A percentile compares a stretch with the other conserved stretches of the same genome.
phyloP scores from a whole-genome alignment of 2,113 vertebrate species.

The Ranitomeya variabilis region DNA sequence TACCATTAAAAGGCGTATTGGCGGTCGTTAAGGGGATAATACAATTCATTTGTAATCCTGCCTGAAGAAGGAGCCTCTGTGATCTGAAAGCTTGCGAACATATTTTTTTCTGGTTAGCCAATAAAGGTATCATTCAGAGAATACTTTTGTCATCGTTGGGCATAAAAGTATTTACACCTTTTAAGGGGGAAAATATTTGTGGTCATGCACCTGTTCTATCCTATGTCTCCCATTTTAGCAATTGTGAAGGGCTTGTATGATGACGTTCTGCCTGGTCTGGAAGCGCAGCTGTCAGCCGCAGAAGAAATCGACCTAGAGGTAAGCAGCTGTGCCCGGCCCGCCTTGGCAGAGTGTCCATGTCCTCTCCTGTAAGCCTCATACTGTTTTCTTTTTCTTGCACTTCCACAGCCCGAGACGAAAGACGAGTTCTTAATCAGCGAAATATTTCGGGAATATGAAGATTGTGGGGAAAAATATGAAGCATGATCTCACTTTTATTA shows the following conservation, averaged over 20 bases:
- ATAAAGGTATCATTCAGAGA: too few species aligned
- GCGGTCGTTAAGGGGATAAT: too few species aligned
- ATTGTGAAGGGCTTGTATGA: slow-evolving; percentile 71
- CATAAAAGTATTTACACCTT: too few species aligned
- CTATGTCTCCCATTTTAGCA: slow-evolving; percentile 59
- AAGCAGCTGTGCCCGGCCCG: neutral
- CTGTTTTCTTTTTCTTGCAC: neutral
- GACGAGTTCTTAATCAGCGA: slow-evolving; percentile 2
- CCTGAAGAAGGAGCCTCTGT: too few species aligned
- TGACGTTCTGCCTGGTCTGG: slow-evolving; percentile 68
- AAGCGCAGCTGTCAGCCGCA: slow-evolving; percentile 59
- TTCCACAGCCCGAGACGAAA: slow-evolving; percentile 7
- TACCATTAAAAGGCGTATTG: too few species aligned
- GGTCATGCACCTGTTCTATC: neutral
- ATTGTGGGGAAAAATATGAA: neutral
- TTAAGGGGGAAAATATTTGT: neutral
- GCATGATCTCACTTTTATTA: too few species aligned
- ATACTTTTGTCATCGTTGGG: too few species aligned
- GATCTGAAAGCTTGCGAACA: too few species aligned
- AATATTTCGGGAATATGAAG: slow-evolving; percentile 22
- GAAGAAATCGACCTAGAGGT: rapidly evolving
- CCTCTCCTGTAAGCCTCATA: neutral
- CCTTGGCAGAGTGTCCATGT: neutral
- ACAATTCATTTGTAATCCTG: too few species aligned
- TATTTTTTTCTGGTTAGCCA: too few species aligned